phyloP scores from a whole-genome alignment of 1,140 invertebrate genomes.

The Sinonovacula constricta region DNA sequence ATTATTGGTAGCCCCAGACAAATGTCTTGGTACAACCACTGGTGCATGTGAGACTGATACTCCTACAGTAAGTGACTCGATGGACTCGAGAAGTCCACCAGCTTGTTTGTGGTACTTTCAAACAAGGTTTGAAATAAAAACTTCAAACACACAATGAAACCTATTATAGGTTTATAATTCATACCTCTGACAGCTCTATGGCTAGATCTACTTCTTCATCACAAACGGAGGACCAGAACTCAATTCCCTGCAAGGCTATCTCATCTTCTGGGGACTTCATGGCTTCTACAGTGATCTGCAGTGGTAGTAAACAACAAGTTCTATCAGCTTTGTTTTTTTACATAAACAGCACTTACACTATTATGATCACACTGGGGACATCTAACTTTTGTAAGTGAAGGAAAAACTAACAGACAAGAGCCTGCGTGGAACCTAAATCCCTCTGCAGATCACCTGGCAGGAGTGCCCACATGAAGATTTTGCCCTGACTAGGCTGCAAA shows the following conservation, averaged over 20 bases:
- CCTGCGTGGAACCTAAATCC: not conserved
- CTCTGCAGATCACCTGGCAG: not conserved
- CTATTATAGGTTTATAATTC: too few relatives aligned
- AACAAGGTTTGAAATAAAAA: too few relatives aligned
- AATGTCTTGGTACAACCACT: too few relatives aligned
- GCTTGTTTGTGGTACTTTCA: too few relatives aligned
- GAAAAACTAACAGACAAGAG: not conserved
- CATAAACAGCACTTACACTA: not conserved
- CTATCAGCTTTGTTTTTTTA: not conserved
- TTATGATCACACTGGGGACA: not conserved
- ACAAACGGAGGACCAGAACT: constrained; percentile 99
- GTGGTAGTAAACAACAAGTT: too few relatives aligned
- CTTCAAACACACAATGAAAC: too few relatives aligned
- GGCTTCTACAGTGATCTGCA: constrained; percentile 96
- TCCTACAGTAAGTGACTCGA: too few relatives aligned
- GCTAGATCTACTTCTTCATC: constrained; percentile 99
- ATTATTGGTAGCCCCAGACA: too few relatives aligned
- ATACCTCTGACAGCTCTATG: constrained; percentile 93
- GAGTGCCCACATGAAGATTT: not conserved
- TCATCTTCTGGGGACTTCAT: constrained; percentile 99
- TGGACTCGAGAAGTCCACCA: too few relatives aligned
- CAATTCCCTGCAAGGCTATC: constrained; percentile 98
- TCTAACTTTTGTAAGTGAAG: not conserved
- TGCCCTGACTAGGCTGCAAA: too few relatives aligned
- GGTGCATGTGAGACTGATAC: too few relatives aligned